phyloP scores from a whole-genome alignment of 2,888 invertebrate species.

The Megastigmus dorsalis region DNA sequence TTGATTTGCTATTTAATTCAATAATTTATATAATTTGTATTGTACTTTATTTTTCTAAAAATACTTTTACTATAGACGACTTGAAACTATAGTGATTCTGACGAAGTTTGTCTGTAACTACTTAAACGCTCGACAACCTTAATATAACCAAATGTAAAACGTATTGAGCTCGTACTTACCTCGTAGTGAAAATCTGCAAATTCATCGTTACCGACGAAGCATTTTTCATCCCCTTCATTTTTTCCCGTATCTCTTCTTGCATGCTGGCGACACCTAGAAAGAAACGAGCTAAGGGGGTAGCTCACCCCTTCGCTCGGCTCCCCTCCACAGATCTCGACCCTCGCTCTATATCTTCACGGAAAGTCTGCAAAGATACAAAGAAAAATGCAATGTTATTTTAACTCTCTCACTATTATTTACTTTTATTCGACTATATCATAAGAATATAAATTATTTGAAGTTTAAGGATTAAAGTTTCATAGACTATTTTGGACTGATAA shows the following conservation, averaged over 20 bases:
- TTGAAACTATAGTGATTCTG: not conserved
- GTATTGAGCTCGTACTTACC: conserved; percentile 30
- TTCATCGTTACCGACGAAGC: conserved; percentile 55
- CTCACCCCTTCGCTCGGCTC: conserved; percentile 28
- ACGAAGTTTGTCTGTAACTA: not conserved
- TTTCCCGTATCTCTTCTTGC: conserved; percentile 53
- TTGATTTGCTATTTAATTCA: too few relatives aligned
- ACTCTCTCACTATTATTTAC: too few relatives aligned
- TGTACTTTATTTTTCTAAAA: too few relatives aligned
- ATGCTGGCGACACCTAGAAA: conserved; percentile 61
- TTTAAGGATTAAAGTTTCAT: too few relatives aligned
- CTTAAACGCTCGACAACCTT: not conserved
- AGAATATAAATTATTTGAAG: too few relatives aligned
- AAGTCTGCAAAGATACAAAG: conserved; percentile 20
- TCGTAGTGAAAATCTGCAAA: conserved; percentile 45
- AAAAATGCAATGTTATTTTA: not conserved
- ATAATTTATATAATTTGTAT: too few relatives aligned
- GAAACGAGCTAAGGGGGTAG: conserved; percentile 19
- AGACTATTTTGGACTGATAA: too few relatives aligned
- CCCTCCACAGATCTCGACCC: not conserved
- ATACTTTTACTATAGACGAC: too few relatives aligned
- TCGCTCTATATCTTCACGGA: too few relatives aligned
- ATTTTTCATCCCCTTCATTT: conserved; percentile 41
- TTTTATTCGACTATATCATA: too few relatives aligned
- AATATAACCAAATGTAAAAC: not conserved